Conservation (phyloP, 2,113 vertebrate species). For the Brachyhypopomus gauderio region DNA sequence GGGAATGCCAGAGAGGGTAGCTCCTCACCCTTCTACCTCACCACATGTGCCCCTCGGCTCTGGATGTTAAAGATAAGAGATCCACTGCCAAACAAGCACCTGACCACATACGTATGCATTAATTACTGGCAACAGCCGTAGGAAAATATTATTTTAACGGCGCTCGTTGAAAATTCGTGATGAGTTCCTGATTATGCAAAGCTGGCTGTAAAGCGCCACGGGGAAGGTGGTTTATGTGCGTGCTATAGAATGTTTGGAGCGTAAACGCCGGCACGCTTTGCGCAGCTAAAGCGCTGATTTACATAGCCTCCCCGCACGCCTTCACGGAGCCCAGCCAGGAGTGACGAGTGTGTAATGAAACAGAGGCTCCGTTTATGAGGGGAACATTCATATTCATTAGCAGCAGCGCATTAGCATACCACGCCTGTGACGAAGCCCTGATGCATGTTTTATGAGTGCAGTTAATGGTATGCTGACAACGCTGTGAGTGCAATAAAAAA, state of each 20-base stretch:
- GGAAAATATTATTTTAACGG: constrained; percentile 2
- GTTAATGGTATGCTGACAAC: constrained; percentile 64
- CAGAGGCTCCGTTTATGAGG: constrained; percentile 75
- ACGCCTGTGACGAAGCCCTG: constrained; percentile 70
- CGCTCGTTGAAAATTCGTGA: constrained; percentile 12
- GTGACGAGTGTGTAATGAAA: constrained; percentile 88
- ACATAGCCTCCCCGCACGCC: constrained; percentile 85
- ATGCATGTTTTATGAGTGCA: constrained; percentile 69
- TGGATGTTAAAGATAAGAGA: constrained; percentile 14
- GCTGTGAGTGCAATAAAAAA: constrained; percentile 30
- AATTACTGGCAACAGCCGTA: constrained; percentile 22
- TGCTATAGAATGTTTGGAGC: constrained; percentile 63
- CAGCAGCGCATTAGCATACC: constrained; percentile 76
- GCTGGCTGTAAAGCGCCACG: constrained; percentile 41
- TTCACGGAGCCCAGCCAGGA: constrained; percentile 78
- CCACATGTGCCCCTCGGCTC: neutral
- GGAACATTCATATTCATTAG: constrained; percentile 93
- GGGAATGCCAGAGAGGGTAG: constrained; percentile 64
- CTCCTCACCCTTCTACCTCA: constrained; percentile 39
- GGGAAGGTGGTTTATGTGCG: constrained; percentile 56
- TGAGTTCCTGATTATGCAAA: constrained; percentile 47
- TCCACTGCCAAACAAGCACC: neutral
- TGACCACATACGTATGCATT: constrained; percentile 4
- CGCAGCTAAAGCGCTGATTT: constrained; percentile 87
- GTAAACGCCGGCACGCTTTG: constrained; percentile 73